These are phyloP conservation scores for Nesidiocoris tenuis DNA, from an alignment of 2,888 invertebrate species.

Conservation along the genomic window DNA sequence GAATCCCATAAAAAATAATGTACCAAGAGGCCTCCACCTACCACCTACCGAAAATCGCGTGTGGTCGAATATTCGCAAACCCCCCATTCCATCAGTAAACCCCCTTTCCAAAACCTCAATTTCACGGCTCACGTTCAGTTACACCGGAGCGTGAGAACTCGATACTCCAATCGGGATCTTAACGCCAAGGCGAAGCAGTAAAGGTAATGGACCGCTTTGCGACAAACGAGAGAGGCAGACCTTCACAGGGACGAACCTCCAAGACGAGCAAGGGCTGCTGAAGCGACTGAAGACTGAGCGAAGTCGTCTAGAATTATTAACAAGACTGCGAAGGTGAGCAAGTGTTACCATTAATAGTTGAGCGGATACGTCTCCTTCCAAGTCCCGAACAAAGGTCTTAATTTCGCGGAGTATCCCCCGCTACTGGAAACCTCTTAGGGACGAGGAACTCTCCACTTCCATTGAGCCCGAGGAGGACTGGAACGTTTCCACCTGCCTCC, in stretches of 20 bases:
- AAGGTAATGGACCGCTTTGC: background rate
- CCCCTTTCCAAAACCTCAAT: no score
- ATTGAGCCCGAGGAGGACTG: background rate
- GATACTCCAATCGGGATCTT: background rate
- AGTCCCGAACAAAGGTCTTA: conserved; percentile 39
- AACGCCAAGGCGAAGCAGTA: background rate
- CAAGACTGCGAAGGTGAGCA: conserved; percentile 39
- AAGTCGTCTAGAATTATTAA: conserved; percentile 34
- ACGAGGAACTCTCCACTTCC: conserved; percentile 1
- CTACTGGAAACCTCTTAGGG: conserved; percentile 36
- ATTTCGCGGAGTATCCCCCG: conserved; percentile 21
- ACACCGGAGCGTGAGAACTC: background rate
- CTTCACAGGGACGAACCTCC: background rate
- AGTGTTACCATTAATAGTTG: conserved; percentile 37
- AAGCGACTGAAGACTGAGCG: background rate
- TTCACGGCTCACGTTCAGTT: no score
- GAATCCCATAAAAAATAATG: no score
- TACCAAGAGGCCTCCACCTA: no score
- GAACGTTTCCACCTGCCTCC: background rate
- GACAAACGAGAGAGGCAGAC: background rate
- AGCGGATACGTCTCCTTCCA: conserved; percentile 24
- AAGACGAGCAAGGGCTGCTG: background rate
- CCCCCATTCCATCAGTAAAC: no score
- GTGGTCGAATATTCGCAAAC: no score
- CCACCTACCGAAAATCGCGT: no score